Conservation (phyloP, 92 coral and sea anemone species). For the Heteractis magnifica region DNA sequence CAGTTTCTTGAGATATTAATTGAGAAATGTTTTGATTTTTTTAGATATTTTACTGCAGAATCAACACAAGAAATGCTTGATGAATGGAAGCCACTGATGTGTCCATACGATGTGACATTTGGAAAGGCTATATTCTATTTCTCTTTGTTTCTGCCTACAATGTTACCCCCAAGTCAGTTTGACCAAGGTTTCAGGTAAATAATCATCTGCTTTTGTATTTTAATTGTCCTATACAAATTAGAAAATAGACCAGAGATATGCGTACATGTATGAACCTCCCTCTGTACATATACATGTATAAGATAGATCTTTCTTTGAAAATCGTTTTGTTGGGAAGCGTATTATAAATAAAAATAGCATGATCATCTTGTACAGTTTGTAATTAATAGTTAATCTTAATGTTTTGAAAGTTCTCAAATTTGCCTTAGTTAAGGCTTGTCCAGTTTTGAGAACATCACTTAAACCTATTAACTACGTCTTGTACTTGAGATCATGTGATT, state of each 20-base stretch:
- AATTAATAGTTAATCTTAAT: too few species aligned
- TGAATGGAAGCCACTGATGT: constrained; percentile 95
- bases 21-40: not conserved
- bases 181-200: constrained; percentile 83
- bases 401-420: too few species aligned
- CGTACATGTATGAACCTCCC: too few species aligned
- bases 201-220: not conserved
- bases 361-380: too few species aligned
- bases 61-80: constrained; percentile 97
- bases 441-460: too few species aligned
- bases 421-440: too few species aligned
- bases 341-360: too few species aligned
- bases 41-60: constrained; percentile 88
- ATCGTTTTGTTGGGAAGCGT: too few species aligned
- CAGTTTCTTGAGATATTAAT: not conserved
- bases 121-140: constrained; percentile 88
- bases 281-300: too few species aligned
- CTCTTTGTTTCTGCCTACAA: constrained; percentile 88
- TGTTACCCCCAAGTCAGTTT: constrained; percentile 76
- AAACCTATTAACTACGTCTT: too few species aligned
- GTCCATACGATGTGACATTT: constrained; percentile 92
- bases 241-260: not conserved
- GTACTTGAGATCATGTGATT: too few species aligned
- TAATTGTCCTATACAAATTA: not conserved
- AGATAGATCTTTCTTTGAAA: too few species aligned